These are phyloP conservation scores for Parus major DNA, from an alignment of 2,113 vertebrate species.

Conservation along the genomic window DNA sequence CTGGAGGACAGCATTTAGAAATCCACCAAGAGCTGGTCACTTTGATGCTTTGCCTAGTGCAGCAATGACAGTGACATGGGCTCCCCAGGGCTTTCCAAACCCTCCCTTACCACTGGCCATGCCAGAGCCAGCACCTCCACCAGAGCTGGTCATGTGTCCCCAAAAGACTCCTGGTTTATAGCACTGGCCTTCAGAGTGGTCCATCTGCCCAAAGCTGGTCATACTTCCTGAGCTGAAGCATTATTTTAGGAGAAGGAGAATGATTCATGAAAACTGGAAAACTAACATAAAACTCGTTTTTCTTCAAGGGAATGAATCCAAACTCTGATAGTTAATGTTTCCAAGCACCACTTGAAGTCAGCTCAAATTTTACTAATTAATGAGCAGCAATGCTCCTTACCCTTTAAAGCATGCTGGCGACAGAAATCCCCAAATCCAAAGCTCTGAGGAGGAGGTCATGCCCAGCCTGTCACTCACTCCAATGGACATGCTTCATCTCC, in stretches of 20 bases:
- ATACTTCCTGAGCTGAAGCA: not conserved
- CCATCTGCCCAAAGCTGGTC: not conserved
- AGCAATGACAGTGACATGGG: accelerated
- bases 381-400: not conserved
- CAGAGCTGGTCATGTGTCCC: accelerated
- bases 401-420: not conserved
- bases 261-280: not conserved
- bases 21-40: not conserved
- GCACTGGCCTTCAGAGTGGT: accelerated
- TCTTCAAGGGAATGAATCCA: constrained; percentile 12
- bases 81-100: not conserved
- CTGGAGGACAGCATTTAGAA: not conserved
- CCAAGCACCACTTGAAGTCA: constrained; percentile 36
- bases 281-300: not conserved
- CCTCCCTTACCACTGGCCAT: not conserved
- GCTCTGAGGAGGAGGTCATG: not conserved
- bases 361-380: constrained; percentile 48
- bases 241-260: not conserved
- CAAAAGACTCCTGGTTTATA: not conserved
- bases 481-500: accelerated
- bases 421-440: not conserved
- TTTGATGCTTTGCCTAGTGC: not conserved
- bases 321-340: constrained; percentile 7
- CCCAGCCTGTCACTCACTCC: not conserved
- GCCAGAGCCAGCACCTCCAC: not conserved